A percentile compares a stretch with the other conserved stretches of the same genome.
phyloP scores from a whole-genome alignment of 2,888 invertebrate species.

The Chymomyza fuscimana region DNA sequence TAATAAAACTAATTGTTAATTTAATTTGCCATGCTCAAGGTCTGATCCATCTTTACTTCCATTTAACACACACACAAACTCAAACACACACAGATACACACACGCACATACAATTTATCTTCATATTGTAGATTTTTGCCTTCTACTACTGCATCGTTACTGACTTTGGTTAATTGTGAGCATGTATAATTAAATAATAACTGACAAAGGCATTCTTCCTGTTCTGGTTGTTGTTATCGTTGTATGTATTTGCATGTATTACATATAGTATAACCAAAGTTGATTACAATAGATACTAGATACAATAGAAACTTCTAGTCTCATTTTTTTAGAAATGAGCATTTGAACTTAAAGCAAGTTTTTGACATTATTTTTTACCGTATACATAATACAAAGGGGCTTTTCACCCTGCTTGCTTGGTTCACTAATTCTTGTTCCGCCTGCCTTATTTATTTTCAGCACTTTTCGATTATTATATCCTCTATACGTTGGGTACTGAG shows the following conservation, averaged over 20 bases:
- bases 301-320: too few relatives aligned
- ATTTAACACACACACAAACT: background rate
- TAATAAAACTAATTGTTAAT: slow-evolving; percentile 80
- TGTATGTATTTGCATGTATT: background rate
- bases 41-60: slow-evolving; percentile 16
- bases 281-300: too few relatives aligned
- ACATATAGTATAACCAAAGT: background rate
- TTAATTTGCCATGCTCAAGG: slow-evolving; percentile 74
- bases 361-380: too few relatives aligned
- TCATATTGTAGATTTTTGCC: too few relatives aligned
- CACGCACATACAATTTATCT: background rate
- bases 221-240: background rate
- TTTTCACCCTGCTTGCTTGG: too few relatives aligned
- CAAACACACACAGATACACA: background rate
- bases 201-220: slow-evolving; percentile 38
- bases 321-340: too few relatives aligned
- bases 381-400: too few relatives aligned
- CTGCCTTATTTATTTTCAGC: too few relatives aligned
- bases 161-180: slow-evolving; percentile 71
- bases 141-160: background rate
- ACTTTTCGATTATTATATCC: too few relatives aligned
- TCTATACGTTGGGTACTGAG: too few relatives aligned
- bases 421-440: too few relatives aligned
- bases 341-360: too few relatives aligned
- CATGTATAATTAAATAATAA: slow-evolving; percentile 78